These are phyloP conservation scores for Syngnathus acus DNA, from an alignment of 2,797 vertebrate species.

Conservation along the genomic window DNA sequence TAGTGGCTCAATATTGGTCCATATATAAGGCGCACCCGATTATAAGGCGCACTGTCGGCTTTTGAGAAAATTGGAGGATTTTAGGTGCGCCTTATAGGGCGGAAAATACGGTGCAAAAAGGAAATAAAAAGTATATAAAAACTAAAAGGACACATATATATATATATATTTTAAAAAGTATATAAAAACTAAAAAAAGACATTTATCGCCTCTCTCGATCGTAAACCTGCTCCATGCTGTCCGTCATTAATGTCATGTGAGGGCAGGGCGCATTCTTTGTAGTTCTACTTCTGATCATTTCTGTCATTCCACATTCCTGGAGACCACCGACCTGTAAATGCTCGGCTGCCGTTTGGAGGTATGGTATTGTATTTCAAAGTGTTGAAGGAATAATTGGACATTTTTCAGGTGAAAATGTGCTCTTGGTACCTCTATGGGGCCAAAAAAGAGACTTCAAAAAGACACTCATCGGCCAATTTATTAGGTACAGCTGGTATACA, in stretches of 20 bases:
- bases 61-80: too few species aligned
- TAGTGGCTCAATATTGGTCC: too few species aligned
- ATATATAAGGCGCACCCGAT: too few species aligned
- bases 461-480: background rate
- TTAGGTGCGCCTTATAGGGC: too few species aligned
- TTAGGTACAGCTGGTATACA: background rate
- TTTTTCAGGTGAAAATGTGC: background rate
- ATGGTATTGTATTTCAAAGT: slow-evolving; percentile 1
- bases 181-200: slow-evolving; percentile 53
- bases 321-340: slow-evolving; percentile 23
- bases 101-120: too few species aligned
- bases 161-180: slow-evolving; percentile 25
- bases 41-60: too few species aligned
- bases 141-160: background rate
- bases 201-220: slow-evolving; percentile 47
- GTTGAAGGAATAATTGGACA: slow-evolving; percentile 16
- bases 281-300: slow-evolving; percentile 16
- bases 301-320: slow-evolving; percentile 17
- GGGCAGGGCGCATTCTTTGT: slow-evolving; percentile 32
- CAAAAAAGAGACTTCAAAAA: background rate
- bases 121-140: too few species aligned
- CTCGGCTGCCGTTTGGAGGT: slow-evolving; percentile 1
- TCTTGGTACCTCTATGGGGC: background rate
- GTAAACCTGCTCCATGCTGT: slow-evolving; percentile 47
- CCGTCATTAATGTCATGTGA: slow-evolving; percentile 46